Base-by-base conservation (phyloP, 2,888 invertebrate species). In the Prosopocoilus inquinatus region DNA sequence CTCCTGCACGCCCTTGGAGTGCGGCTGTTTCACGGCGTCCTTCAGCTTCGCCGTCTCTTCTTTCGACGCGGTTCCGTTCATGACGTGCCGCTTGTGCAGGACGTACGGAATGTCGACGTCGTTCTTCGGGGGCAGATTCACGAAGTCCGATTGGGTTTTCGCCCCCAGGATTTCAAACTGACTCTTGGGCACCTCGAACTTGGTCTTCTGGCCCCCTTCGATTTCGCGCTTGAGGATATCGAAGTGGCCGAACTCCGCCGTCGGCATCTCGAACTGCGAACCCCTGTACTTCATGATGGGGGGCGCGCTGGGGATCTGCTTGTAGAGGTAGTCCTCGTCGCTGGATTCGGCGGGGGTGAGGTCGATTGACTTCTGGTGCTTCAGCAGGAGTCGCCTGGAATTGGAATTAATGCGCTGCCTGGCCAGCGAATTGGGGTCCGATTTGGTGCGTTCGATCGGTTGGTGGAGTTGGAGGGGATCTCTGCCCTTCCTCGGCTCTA, bases 331-430 rank as follows among this genome's bases (percentile, higher is more conserved):
- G 73, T 91, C 91, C 72, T 91, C 91, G 68, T 91, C 91, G 57
- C 91, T 90, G 0, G 91, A 91, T 75, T 91, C 91, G 0, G 90
- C 90, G 3, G 91, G 91, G 1, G 91, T 91, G 28, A 91, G 76
- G 70, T 91, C 91, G 56, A 91, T 91, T 0, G 91, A 91, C 70
- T 91, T 91, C 68, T 91, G 91, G 75, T 91, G 91, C 86, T 89
- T 91, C 16, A 91, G 73, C 28, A 90, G 84, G 75, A 90, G 87
- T 12, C 91, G 81, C n/a, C 90, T 82, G 2, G 87, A 86, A 69
- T 83, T 88, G 3, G 87, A 88, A 55, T 85, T 88, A 50, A 90
- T 79, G 11, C 89, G 81, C 58, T 88, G 87, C 53, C 90, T 81
- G 0, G 90, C 88, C 49, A 88, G 78, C 33, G 87, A 88, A 72